Conservation (phyloP, 2,888 invertebrate species). For the Ryuthela nishihirai region DNA sequence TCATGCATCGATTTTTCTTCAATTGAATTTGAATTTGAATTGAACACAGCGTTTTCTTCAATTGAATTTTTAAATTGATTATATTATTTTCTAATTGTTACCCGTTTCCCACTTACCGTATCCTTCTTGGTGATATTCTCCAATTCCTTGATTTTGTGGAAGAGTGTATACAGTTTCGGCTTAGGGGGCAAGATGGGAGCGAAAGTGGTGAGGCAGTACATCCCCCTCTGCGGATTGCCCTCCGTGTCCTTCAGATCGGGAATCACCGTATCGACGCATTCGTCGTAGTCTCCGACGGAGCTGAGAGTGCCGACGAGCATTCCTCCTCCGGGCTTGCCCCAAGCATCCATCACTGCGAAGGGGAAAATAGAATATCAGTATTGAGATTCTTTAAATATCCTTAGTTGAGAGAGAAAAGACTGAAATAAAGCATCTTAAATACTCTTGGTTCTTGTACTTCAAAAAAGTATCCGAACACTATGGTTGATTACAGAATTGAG, state of each 20-base stretch:
- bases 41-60: no score
- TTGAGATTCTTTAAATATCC: no score
- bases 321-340: slow-evolving; percentile 31
- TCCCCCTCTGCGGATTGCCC: slow-evolving; percentile 18
- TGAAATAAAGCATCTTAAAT: no score
- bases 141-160: slow-evolving; percentile 21
- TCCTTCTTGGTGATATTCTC: slow-evolving; percentile 10
- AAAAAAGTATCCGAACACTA: no score
- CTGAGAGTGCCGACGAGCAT: slow-evolving; percentile 27
- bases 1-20: no score
- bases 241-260: slow-evolving; percentile 26
- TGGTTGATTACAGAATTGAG: no score
- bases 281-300: slow-evolving; percentile 29
- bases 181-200: slow-evolving; percentile 28
- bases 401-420: no score
- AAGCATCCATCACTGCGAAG: slow-evolving; percentile 27
- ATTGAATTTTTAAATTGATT: no score
- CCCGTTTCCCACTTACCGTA: slow-evolving; percentile 12
- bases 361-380: neutral
- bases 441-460: no score
- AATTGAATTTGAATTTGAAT: no score
- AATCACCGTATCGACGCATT: slow-evolving; percentile 23
- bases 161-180: slow-evolving; percentile 27
- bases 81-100: neutral
- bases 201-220: slow-evolving; percentile 27